These are phyloP conservation scores for Amblyopsis rosae DNA, from an alignment of 2,113 vertebrate genomes.

Conservation along the genomic window DNA sequence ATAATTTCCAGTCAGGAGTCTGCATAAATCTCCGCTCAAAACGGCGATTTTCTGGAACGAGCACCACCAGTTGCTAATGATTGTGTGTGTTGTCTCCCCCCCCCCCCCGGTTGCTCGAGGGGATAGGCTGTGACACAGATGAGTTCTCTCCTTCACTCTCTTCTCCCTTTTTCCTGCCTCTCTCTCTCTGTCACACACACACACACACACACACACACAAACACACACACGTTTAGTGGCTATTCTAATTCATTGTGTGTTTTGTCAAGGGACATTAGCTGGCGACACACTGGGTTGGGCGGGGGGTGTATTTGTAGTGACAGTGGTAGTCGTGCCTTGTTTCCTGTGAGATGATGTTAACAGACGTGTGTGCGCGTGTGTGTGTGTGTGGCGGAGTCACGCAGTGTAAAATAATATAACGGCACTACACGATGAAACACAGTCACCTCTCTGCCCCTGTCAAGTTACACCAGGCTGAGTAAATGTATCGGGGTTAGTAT, in stretches of 20 bases:
- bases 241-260: constrained; percentile 78
- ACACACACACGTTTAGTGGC: constrained; percentile 39
- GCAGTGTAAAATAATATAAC: not conserved
- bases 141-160: constrained; percentile 63
- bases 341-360: constrained; percentile 57
- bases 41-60: constrained; percentile 66
- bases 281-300: constrained; percentile 68
- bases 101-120: constrained; percentile 64
- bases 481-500: constrained; percentile 10
- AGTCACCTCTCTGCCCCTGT: constrained; percentile 21
- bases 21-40: constrained; percentile 80
- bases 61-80: constrained; percentile 80
- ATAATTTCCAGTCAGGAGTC: constrained; percentile 69
- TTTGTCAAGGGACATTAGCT: constrained; percentile 81
- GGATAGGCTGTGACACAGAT: constrained; percentile 63
- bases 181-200: not conserved
- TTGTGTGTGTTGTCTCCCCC: constrained; percentile 57
- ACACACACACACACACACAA: not conserved
- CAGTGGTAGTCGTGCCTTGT: constrained; percentile 63
- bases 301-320: constrained; percentile 52
- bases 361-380: fast-evolving
- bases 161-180: constrained; percentile 13
- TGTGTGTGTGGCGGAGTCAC: constrained; percentile 40
- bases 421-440: not conserved
- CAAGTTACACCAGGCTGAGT: constrained; percentile 17